These are phyloP conservation scores for Drosophila flavopinicola DNA, from an alignment of 2,888 invertebrate species.

Conservation along the genomic window DNA sequence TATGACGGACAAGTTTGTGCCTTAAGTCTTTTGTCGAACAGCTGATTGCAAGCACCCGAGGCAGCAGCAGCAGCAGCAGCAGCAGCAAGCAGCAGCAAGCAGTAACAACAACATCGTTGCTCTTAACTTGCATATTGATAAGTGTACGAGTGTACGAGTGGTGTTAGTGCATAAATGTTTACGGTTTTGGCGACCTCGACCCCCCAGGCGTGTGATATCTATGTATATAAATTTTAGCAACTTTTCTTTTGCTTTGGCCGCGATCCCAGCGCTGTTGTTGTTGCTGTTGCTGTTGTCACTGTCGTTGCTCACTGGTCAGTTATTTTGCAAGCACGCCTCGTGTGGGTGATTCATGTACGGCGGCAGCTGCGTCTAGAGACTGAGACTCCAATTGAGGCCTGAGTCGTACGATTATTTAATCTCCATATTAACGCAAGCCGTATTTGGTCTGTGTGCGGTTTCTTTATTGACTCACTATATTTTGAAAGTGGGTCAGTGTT, in stretches of 20 bases:
- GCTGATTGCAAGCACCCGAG: constrained; percentile 63
- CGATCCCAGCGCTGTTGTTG: constrained; percentile 25
- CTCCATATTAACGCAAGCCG: constrained; percentile 70
- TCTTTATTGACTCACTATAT: constrained; percentile 73
- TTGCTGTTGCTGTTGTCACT: constrained; percentile 34
- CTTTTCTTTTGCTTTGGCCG: constrained; percentile 54
- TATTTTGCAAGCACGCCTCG: constrained; percentile 49
- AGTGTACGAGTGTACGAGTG: constrained; percentile 43
- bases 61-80: constrained; percentile 15
- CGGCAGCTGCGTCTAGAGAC: constrained; percentile 22
- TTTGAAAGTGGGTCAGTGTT: constrained; percentile 74
- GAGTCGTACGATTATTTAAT: constrained; percentile 68
- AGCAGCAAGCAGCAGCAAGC: constrained; percentile 5
- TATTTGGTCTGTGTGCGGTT: constrained; percentile 65
- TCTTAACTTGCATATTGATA: constrained; percentile 65
- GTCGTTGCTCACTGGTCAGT: constrained; percentile 43
- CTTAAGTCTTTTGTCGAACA: constrained; percentile 74
- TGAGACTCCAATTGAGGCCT: constrained; percentile 38
- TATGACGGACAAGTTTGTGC: constrained; percentile 74
- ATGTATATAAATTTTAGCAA: constrained; percentile 64
- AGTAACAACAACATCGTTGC: constrained; percentile 25
- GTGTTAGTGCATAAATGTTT: constrained; percentile 59
- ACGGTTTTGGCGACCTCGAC: constrained; percentile 75
- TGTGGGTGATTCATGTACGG: constrained; percentile 57
- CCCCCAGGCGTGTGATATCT: constrained; percentile 70